phyloP scores from a whole-genome alignment of 2,888 invertebrate species.

The Mythimna loreyi region DNA sequence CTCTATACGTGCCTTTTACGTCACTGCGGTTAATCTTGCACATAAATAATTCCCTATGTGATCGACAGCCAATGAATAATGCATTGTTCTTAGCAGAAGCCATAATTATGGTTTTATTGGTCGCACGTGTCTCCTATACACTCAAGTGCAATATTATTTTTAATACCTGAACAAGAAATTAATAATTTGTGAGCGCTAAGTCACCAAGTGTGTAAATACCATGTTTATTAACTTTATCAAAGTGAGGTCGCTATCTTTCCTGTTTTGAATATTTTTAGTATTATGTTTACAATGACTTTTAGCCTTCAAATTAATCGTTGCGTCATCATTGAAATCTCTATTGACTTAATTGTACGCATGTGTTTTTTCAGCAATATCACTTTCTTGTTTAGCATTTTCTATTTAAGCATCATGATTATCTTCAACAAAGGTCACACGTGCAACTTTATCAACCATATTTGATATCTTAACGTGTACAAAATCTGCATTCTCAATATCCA shows the following conservation, averaged over 20 bases:
- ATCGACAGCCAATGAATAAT: conserved; percentile 49
- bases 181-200: conserved; percentile 20
- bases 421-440: background rate
- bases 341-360: background rate
- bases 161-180: conserved; percentile 24
- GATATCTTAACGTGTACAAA: background rate
- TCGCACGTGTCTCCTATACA: conserved; percentile 41
- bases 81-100: conserved; percentile 36
- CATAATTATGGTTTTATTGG: conserved; percentile 35
- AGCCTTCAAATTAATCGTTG: conserved; percentile 2
- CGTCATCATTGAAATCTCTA: background rate
- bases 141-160: conserved; percentile 39
- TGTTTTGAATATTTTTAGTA: conserved; percentile 20
- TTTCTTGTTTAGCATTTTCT: conserved; percentile 2
- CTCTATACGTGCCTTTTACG: conserved; percentile 23
- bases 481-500: background rate
- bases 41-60: conserved; percentile 34
- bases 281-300: conserved; percentile 23
- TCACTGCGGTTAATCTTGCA: conserved; percentile 24
- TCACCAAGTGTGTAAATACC: conserved; percentile 27
- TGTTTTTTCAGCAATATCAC: background rate
- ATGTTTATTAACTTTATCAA: conserved; percentile 22
- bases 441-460: background rate
- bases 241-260: conserved; percentile 9
- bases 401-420: background rate